Conservation (phyloP, 2,888 invertebrate species). For the Poecilus cupreus region DNA sequence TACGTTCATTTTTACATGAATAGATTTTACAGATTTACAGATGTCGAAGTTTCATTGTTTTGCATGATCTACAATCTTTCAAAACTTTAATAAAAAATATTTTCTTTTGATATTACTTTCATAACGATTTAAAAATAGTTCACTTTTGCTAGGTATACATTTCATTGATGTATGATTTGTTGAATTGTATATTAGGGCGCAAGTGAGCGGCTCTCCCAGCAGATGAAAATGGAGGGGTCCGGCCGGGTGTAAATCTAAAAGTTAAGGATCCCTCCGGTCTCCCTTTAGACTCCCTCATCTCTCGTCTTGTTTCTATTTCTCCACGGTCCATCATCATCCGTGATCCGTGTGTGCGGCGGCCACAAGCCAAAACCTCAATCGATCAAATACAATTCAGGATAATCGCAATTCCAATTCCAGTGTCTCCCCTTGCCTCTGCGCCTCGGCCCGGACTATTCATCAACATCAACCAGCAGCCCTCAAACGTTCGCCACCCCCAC, state of each 20-base stretch:
- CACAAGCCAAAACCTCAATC: slow-evolving; percentile 49
- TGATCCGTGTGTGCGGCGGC: background rate
- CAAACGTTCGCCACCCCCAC: background rate
- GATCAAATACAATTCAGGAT: slow-evolving; percentile 55
- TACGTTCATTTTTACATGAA: no score
- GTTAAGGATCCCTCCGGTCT: background rate
- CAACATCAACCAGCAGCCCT: slow-evolving; percentile 45
- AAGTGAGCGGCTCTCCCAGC: no score
- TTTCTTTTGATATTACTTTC: no score
- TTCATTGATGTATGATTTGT: no score
- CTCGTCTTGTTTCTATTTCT: slow-evolving; percentile 18
- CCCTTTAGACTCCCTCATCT: background rate
- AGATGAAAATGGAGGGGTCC: background rate
- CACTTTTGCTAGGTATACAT: no score
- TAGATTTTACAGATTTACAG: no score
- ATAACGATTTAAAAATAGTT: no score
- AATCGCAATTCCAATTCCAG: slow-evolving; percentile 51
- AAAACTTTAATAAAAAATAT: no score
- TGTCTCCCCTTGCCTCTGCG: slow-evolving; percentile 1
- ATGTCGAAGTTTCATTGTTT: no score
- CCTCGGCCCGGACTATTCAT: slow-evolving; percentile 44
- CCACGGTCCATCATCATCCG: slow-evolving; percentile 28
- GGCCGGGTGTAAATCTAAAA: background rate
- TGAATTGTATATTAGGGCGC: no score
- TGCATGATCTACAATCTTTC: no score